Evolutionary conservation across 2,113 vertebrate species (phyloP), one percentile per base, ranked within the genome.

Genomic region (Heliornis fulica): DNA sequence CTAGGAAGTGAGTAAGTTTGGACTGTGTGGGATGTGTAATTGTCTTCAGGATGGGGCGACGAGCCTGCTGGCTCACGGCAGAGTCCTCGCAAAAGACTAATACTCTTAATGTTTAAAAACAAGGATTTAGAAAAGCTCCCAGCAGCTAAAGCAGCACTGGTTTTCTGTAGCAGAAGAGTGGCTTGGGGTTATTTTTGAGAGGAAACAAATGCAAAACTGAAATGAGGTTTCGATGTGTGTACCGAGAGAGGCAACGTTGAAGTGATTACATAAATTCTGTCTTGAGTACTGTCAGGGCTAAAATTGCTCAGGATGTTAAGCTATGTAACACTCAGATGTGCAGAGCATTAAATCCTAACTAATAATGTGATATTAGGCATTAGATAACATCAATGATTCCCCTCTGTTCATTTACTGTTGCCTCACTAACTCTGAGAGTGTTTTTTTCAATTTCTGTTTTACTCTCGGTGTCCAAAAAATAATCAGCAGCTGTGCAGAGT

Each of bases 1-100:
- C 46, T 75, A 96, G 71, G 71, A 87, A 95, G 29, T 83, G 81
- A 93, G 77, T 90, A 93, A 96, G 38, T 75, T 89, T 90, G 90
- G 82, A 83, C 71, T 86, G 4, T 0, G 2, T 72, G 78, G 59
- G 71, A 7, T 22, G 11, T 54, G 18, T 77, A 83, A 94, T 85
- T 93, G 59, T 77, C 61, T 69, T 72, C 57, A 77, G 84, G 77
- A 59, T 0, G 3, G 83, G 89, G 82, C 0, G 40, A 85, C 61
- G 93, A 88, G 85, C 77, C 63, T 6, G 4, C 46, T 94, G 83
- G 63, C 83, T 91, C 88, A 34, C 29, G 71, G 64, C 51, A 81
- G 36, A 26, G 26, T 53, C 4, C 51, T 95, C 6, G 22, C 36
- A 84, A 61, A 90, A 86, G 48, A 28, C 43, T 61, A 61, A 78